These are phyloP conservation scores for Mycetomoellerius zeteki DNA, from an alignment of 1,140 invertebrate species.

Conservation along the genomic window DNA sequence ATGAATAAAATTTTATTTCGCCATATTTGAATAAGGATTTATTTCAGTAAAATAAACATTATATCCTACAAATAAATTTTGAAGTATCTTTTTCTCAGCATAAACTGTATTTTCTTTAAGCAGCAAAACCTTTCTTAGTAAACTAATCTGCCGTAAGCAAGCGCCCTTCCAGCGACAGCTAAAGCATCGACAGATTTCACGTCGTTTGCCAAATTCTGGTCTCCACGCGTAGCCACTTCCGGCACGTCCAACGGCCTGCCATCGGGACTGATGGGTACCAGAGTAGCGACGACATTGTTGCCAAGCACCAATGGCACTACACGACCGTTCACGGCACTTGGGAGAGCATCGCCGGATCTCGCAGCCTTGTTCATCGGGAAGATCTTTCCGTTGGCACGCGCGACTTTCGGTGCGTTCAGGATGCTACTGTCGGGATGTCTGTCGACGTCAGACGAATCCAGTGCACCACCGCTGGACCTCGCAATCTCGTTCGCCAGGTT, in stretches of 20 bases:
- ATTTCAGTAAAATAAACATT: too few species aligned
- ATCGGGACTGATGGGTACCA: slow-evolving; percentile 74
- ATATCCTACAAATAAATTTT: too few species aligned
- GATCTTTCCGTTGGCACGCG: slow-evolving; percentile 86
- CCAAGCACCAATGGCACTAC: slow-evolving; percentile 41
- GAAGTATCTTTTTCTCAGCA: too few species aligned
- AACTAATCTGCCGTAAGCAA: slow-evolving; percentile 67
- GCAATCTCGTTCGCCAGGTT: slow-evolving; percentile 79
- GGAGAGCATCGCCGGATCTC: slow-evolving; percentile 77
- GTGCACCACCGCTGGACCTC: slow-evolving; percentile 60
- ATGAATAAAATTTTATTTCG: too few species aligned
- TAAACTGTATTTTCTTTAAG: background rate
- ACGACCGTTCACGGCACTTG: slow-evolving; percentile 7
- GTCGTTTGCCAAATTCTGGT: slow-evolving; percentile 77
- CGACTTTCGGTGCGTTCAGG: slow-evolving; percentile 81
- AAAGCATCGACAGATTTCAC: slow-evolving; percentile 76
- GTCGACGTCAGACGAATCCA: slow-evolving; percentile 60
- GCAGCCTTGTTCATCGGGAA: slow-evolving; percentile 77
- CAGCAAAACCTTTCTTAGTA: slow-evolving; percentile 16
- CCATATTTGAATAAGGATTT: too few species aligned
- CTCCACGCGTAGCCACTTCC: slow-evolving; percentile 84
- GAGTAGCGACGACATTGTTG: slow-evolving; percentile 21
- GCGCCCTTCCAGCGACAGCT: slow-evolving; percentile 57
- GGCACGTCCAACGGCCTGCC: slow-evolving; percentile 68
- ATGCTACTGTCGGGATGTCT: slow-evolving; percentile 71